Evolutionary conservation across 2,888 invertebrate species (phyloP), one percentile per base, ranked within the genome.

Genomic region (Uropetala carovei): DNA sequence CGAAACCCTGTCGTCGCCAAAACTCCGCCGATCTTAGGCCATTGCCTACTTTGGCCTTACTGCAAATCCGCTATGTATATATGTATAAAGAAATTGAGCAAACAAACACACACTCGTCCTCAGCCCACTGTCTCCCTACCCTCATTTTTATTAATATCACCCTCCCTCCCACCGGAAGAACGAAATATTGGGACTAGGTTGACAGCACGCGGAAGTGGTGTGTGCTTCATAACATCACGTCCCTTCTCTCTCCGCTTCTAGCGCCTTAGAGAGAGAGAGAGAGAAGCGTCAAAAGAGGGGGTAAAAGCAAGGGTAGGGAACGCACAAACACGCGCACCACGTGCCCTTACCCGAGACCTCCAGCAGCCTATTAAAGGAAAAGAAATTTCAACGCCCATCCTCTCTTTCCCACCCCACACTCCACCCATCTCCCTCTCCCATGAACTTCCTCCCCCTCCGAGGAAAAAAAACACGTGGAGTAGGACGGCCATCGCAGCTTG

Each of bases 381-480:
- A 27, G 75, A 75, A 75, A 75, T 75, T 75, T 75, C 75, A 75
- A 75, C 75, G 75, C 75, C 75, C 22, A 75, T 27, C 22, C 75
- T 27, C 27, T 0, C 75, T 43, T 43, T 43, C 43, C 43, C 43
- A n/a, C n/a, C n/a, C n/a, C n/a, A n/a, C 5, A 43, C 1, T 43
- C 1, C 43, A 43, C 43, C 5, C 43, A 43, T 43, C 43, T 43
- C 43, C 43, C 43, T 5, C 43, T 43, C 43, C 3, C 3, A 43
- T 43, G 43, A 75, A 75, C 75, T 75, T 75, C 75, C 75, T 22
- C 75, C 75, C 75, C 7, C 60, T 8, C 59, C 59, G 11, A 59
- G 22, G 16, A n/a, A n/a, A 22, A 75, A 75, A 75, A 75, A 22
- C 75, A 75, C 75, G 27, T 75, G 75, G 75, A 22, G 22, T 27